These are phyloP conservation scores for Larimichthys polyactis DNA, from an alignment of 2,113 vertebrate genomes.

Conservation along the genomic window DNA sequence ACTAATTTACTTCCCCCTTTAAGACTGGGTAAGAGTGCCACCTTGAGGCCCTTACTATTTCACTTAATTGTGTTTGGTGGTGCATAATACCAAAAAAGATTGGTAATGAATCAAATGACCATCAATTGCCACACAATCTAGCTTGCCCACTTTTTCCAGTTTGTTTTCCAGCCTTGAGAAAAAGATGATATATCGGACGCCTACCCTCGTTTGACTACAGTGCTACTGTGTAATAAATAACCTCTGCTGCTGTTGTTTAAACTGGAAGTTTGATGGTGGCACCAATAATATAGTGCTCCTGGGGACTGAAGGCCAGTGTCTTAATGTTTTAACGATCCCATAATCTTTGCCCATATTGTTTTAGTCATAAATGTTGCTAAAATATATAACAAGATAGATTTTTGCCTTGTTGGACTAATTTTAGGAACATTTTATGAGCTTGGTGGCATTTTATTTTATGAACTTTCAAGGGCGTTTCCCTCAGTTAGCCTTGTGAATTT, in stretches of 20 bases:
- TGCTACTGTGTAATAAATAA: conserved; percentile 15
- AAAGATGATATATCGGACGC: not conserved
- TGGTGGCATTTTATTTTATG: conserved; percentile 51
- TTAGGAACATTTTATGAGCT: conserved; percentile 39
- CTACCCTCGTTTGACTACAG: not conserved
- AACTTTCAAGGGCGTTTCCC: conserved; percentile 26
- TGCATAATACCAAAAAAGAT: conserved; percentile 8
- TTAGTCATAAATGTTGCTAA: conserved; percentile 23
- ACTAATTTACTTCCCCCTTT: no score
- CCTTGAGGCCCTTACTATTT: not conserved
- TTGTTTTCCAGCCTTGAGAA: not conserved
- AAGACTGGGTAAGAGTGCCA: not conserved
- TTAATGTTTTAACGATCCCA: conserved; percentile 30
- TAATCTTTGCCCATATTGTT: conserved; percentile 37
- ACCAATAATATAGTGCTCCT: conserved; percentile 8
- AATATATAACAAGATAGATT: conserved; percentile 23
- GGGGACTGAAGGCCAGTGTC: not conserved
- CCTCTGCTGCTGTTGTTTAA: conserved; percentile 15
- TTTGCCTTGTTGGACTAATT: conserved; percentile 10
- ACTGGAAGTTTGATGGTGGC: not conserved
- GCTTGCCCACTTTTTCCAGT: not conserved
- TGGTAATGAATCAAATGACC: conserved; percentile 14
- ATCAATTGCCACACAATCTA: conserved; percentile 3
- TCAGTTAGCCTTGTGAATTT: not conserved
- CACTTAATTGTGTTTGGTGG: not conserved